These are phyloP conservation scores for honey bee (Apis mellifera) DNA, from an alignment of 1,140 invertebrate genomes.

Conservation along the genomic window Amel_HAv3.1 CM009942.2:1123501-1124000, in stretches of 20 bases:
- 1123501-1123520: slow-evolving; percentile 10
- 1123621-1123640: background rate
- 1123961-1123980: background rate
- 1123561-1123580: slow-evolving; percentile 53
- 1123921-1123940: background rate
- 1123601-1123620: slow-evolving; percentile 4
- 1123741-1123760: background rate
- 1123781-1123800: slow-evolving; percentile 5
- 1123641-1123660: background rate
- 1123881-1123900: background rate
- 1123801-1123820: background rate
- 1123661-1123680: slow-evolving; percentile 9
- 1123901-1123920: background rate
- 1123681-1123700: background rate
- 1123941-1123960: background rate
- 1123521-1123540: slow-evolving; percentile 25
- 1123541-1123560: slow-evolving; percentile 58
- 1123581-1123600: slow-evolving; percentile 55
- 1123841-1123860: background rate
- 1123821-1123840: background rate
- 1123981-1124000: too few species aligned
- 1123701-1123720: background rate
- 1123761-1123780: slow-evolving; percentile 7
- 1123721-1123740: slow-evolving; percentile 5
- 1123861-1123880: background rate